These are phyloP conservation scores for Tyrophagus putrescentiae DNA, from an alignment of 1,140 invertebrate genomes.

Conservation along the genomic window DNA sequence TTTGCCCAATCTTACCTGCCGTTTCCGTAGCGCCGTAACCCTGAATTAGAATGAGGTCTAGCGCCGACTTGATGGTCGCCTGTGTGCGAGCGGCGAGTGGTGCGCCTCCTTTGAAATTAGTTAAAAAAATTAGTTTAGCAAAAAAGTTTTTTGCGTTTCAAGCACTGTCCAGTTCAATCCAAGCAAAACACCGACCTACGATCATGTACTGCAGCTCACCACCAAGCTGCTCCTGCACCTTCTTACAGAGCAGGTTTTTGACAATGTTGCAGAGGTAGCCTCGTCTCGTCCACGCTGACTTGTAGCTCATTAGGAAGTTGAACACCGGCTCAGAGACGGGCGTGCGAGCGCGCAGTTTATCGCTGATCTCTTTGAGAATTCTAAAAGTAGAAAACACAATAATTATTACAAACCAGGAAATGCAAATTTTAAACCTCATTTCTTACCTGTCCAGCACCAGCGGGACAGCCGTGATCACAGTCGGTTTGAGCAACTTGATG, in stretches of 20 bases:
- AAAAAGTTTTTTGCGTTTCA: too few relatives aligned
- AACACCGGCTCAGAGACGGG: conserved; percentile 59
- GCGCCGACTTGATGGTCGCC: conserved; percentile 23
- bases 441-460: conserved; percentile 27
- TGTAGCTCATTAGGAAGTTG: conserved; percentile 81
- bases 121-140: too few relatives aligned
- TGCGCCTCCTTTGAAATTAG: too few relatives aligned
- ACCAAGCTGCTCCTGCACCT: conserved; percentile 62
- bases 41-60: conserved; percentile 38
- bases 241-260: conserved; percentile 46
- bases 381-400: too few relatives aligned
- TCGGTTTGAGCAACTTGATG: conserved; percentile 72
- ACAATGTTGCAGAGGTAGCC: conserved; percentile 36
- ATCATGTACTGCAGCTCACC: conserved; percentile 70
- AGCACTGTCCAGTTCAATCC: too few relatives aligned
- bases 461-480: conserved; percentile 85
- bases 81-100: conserved; percentile 56
- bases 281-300: conserved; percentile 46
- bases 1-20: conserved; percentile 42
- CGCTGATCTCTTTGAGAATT: conserved; percentile 87
- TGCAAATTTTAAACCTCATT: conserved; percentile 28
- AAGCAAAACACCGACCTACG: too few relatives aligned
- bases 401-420: too few relatives aligned
- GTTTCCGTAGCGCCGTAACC: conserved; percentile 26
- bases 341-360: conserved; percentile 57